phyloP scores from a whole-genome alignment of 2,797 vertebrate genomes.

The Chromobotia macracanthus region DNA sequence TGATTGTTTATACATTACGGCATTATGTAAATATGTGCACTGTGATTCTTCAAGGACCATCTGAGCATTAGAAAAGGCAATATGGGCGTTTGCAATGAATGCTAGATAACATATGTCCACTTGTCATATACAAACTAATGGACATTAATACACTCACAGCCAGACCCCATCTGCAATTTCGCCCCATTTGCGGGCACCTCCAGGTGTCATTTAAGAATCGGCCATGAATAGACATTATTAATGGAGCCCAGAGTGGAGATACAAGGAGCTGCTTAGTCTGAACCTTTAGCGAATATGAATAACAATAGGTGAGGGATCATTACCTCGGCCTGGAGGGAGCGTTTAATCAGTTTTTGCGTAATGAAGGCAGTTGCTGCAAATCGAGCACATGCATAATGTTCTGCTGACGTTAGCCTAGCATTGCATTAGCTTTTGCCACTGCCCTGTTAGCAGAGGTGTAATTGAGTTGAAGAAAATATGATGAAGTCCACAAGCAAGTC shows the following conservation, averaged over 20 bases:
- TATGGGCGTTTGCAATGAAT: conserved; percentile 70
- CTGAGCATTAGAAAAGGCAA: conserved; percentile 63
- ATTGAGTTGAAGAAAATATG: conserved; percentile 21
- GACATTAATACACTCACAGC: conserved; percentile 68
- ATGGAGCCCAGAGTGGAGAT: conserved; percentile 69
- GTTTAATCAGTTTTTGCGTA: conserved; percentile 78
- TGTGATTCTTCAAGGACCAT: conserved; percentile 61
- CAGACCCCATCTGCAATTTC: conserved; percentile 68
- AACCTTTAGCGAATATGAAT: conserved; percentile 70
- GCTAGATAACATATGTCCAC: conserved; percentile 71
- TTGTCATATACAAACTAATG: conserved; percentile 70
- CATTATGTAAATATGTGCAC: conserved; percentile 75
- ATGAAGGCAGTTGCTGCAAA: conserved; percentile 77
- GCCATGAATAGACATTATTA: conserved; percentile 74
- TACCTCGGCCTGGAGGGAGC: conserved; percentile 73
- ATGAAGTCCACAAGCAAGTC: not conserved
- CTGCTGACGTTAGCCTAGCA: conserved; percentile 66
- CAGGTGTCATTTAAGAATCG: conserved; percentile 64
- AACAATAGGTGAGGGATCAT: conserved; percentile 79
- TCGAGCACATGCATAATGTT: conserved; percentile 72
- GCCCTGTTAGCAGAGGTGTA: conserved; percentile 63
- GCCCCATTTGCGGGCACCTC: conserved; percentile 57
- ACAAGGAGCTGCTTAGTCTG: conserved; percentile 69
- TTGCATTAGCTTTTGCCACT: conserved; percentile 65
- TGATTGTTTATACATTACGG: conserved; percentile 61